phyloP scores from a whole-genome alignment of 2,888 invertebrate genomes.

The Rutpela maculata region DNA sequence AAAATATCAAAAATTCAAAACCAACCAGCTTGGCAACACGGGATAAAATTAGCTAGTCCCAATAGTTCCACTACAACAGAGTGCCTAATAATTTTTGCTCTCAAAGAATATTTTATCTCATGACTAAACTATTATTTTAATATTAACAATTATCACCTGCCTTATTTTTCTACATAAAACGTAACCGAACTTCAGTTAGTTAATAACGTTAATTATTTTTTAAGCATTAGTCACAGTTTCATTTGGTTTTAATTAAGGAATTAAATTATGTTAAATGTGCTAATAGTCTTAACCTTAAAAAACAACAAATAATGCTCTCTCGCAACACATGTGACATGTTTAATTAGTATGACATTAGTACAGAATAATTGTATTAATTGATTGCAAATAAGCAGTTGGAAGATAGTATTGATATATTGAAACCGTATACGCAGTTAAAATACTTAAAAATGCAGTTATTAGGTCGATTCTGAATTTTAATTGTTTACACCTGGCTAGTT shows the following conservation, averaged over 20 bases:
- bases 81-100: too few species aligned
- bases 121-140: too few species aligned
- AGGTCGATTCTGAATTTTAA: not conserved
- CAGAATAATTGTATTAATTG: conserved; percentile 32
- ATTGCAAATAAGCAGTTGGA: conserved; percentile 20
- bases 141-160: too few species aligned
- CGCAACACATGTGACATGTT: conserved; percentile 17
- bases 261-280: conserved; percentile 7
- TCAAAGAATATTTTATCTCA: too few species aligned
- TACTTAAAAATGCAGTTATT: not conserved
- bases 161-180: too few species aligned
- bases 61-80: too few species aligned
- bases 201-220: conserved; percentile 12
- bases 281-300: conserved; percentile 32
- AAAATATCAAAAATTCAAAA: too few species aligned
- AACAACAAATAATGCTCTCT: conserved; percentile 21
- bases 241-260: conserved; percentile 29
- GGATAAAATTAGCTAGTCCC: too few species aligned
- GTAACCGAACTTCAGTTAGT: too few species aligned
- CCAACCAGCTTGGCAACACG: too few species aligned
- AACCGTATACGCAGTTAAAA: conserved; percentile 7
- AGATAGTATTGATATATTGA: conserved; percentile 19
- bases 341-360: conserved; percentile 30
- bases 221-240: not conserved
- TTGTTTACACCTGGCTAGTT: not conserved